These are phyloP conservation scores for Drosophila acutilabella DNA, from an alignment of 2,888 invertebrate species.

Conservation along the genomic window DNA sequence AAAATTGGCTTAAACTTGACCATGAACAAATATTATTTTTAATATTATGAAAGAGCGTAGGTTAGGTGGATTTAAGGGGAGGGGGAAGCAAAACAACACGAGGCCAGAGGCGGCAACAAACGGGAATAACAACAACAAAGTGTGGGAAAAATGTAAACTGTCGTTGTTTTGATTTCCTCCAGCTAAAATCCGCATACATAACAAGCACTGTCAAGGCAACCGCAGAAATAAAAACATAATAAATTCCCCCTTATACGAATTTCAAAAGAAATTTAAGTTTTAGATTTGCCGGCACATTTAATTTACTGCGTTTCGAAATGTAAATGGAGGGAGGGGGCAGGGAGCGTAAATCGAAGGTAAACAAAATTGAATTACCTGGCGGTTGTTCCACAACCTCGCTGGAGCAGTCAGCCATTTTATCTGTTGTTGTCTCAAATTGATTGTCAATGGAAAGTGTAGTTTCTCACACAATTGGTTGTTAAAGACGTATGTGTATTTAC, in stretches of 20 bases:
- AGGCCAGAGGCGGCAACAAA: constrained; percentile 36
- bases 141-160: constrained; percentile 18
- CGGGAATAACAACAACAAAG: constrained; percentile 5
- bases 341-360: constrained; percentile 36
- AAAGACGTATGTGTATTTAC: constrained; percentile 10
- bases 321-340: constrained; percentile 1
- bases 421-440: constrained; percentile 25
- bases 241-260: constrained; percentile 1
- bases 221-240: background rate
- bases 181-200: constrained; percentile 29
- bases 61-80: background rate
- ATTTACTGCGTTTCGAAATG: background rate
- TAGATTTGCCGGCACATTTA: constrained; percentile 31
- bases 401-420: constrained; percentile 61
- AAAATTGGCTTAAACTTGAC: constrained; percentile 74
- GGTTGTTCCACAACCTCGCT: constrained; percentile 52
- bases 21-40: constrained; percentile 69
- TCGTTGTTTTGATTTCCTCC: constrained; percentile 52
- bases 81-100: constrained; percentile 33
- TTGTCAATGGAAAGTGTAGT: constrained; percentile 32
- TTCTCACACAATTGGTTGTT: constrained; percentile 37
- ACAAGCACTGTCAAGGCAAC: constrained; percentile 36
- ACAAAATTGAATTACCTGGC: constrained; percentile 32
- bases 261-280: constrained; percentile 5
- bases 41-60: constrained; percentile 29